Evolutionary conservation across 2,113 vertebrate species (phyloP), one percentile per base, ranked within the genome.

Genomic region (Gasterosteus nipponicus): DNA sequence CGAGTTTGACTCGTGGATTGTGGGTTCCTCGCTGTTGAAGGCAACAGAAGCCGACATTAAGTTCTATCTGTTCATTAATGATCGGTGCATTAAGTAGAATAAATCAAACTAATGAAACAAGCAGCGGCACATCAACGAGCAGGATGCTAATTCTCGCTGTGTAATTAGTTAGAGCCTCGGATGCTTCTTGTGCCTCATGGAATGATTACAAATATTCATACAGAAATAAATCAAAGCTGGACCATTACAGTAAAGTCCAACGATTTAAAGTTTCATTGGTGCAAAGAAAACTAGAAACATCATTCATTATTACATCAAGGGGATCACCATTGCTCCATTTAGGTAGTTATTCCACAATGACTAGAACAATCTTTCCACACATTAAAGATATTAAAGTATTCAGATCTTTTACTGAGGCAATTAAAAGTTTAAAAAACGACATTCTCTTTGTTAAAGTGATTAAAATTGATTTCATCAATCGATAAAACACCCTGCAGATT

Each of bases 21-120:
- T 54, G 78, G 49, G 51, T 76, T 35, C 58, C 7, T 82, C 70
- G 76, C 22, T 4, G 41, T 72, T 69, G 38, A 70, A 77, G 7
- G 35, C 65, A 75, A 56, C 56, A 39, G 15, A 54, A 31, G 67
- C 4, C 16, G 4, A 49, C 60, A 60, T 60, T n/a, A 5, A 62
- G 46, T 74, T 57, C 3, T 10, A 29, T 57, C 71, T 42, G 14
- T 66, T 62, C 66, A 35, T 61, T 65, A 2, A 46, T 19, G 19
- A 81, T 75, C 31, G 15, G 31, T 56, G 68, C 16, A 18, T 15
- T 11, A 6, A n/a, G 18, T 5, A 49, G 38, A 59, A 59, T 64
- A 35, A 78, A 71, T 72, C 46, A 66, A 58, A 57, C 18, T 38
- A 66, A 69, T 81, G 70, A 53, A 71, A 54, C 46, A 26, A 41